Evolutionary conservation across 2,113 vertebrate genomes (phyloP), one percentile per base, ranked within the genome.

Genomic region (Xyliphius kryptos): DNA sequence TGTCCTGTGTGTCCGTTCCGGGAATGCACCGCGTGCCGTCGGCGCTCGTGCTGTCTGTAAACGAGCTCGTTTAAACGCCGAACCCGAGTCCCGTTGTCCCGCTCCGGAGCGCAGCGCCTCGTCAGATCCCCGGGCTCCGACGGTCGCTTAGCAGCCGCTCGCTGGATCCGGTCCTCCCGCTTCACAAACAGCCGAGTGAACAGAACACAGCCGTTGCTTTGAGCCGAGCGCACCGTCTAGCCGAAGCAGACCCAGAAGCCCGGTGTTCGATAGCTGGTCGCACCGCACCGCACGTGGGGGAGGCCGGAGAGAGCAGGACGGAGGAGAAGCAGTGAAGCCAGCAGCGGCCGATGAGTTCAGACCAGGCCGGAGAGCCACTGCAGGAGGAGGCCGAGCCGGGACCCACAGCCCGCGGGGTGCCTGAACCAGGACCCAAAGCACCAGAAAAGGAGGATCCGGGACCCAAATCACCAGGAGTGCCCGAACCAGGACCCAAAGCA

Each of bases 311-410:
- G 84, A 85, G 85, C 68, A 78, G 71, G 83, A 84, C 79, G 83
- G 83, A 74, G 84, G 78, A 55, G 63, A 58, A 74, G 79, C 77
- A 77, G 87, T 80, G 82, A 86, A 81, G 15, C 83, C 80, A 85
- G 85, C 83, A 81, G 81, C 87, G 82, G 87, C 86, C 83, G 85
- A 89, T 89, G 87, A 89, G 85, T 89, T 89, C 87, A 83, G 87
- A 87, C 59, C 87, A 84, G 87, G 86, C 79, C 83, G 82, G 77
- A 83, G 86, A 83, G 81, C 85, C 84, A 85, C 86, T 84, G 83
- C 81, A 80, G 87, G 75, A 87, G 86, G 85, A 85, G 87, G 86
- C 87, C 82, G 74, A 57, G 63, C 70, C 70, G 70, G 74, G 60
- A 67, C 56, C 60, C 9, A 46, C 47, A 62, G 61, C 53, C 70